Base-by-base conservation (phyloP, 2,888 invertebrate genomes). In the Papilio elwesi region DNA sequence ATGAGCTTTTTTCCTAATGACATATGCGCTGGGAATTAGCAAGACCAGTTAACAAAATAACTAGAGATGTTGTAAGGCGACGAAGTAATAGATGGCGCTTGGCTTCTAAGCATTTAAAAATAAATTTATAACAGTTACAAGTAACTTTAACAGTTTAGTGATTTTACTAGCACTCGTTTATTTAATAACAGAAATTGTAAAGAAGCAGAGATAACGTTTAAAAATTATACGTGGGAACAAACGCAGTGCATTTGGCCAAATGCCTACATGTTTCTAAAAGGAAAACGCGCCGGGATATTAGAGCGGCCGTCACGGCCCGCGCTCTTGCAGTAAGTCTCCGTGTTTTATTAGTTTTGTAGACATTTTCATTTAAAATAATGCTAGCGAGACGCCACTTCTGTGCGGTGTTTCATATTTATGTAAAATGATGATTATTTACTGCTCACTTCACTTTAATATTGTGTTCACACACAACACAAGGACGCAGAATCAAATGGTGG, bases 241-340 rank as follows among this genome's bases (percentile, higher is more conserved):
- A 43, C n/a, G 38, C 43, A 59, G 68, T 69, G 69, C 38, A 69
- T 69, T 70, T 70, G 70, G 70, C 63, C 38, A 36, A 64, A 52
- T 64, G 53, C 63, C 70, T 70, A 63, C 52, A 43, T 26, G 63
- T 52, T 52, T 64, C 16, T 52, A 53, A 16, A 70, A 64, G 70
- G 63, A 70, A 70, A 70, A 47, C 47, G 63, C 15, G 47, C 53
- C 9, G 51, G 52, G 16, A 52, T 62, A 69, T 63, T 69, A 69
- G 49, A 69, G 63, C 70, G 38, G 53, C 15, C 10, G 70, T 70
- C 70, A 55, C 64, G 64, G 53, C 10, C 36, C 36, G 59, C 57
- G 49, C 68, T 64, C 53, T n/a, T 52, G 51, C 43, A 64, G 64
- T 47, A 53, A 63, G 52, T 57, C 55, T 59, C 36, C 49, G 57